Base-by-base conservation (phyloP, 2,113 vertebrate genomes). In the Plectropomus leopardus region DNA sequence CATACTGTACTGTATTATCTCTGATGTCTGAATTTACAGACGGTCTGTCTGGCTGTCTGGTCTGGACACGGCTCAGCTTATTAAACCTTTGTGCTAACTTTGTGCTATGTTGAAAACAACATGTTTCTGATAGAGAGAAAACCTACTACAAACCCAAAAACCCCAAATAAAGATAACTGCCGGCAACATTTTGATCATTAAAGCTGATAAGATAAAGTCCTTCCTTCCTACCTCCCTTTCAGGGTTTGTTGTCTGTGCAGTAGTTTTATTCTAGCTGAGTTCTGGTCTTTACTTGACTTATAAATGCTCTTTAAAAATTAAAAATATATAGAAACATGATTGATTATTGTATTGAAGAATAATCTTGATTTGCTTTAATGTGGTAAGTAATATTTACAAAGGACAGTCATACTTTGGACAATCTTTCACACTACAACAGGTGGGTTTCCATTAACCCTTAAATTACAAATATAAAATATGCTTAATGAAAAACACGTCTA, bases 131-230 rank as follows among this genome's bases (percentile, higher is more conserved):
- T 5, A 36, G n/a, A n/a, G n/a, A n/a, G n/a, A n/a, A n/a, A 55
- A 7, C n/a, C 23, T 0, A 26, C 13, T 7, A 15, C 23, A 23
- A 28, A 51, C 7, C 28, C 50, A 50, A 1, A 79, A 30, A 57
- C 32, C 26, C 21, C 26, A 17, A 57, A 1, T 13, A 21, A 17
- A 80, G 13, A 63, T n/a, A 17, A 23, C 10, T 55, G 1, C 11
- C 10, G 19, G 14, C 16, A 70, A 58, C 28, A 21, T 16, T 2
- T 4, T 17, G 47, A 76, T 53, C 32, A 53, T 30, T 24, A 21
- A 61, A 28, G 69, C 15, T 76, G 50, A 69, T 66, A 45, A 28
- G 34, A 71, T 1, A 28, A 40, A 72, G 19, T 28, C 21, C 45
- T 77, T 72, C n/a, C 53, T 74, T 34, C 45, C 60, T 65, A 8